A percentile compares a stretch with the other conserved stretches of the same genome.
phyloP scores from a whole-genome alignment of 2,113 vertebrate species.

The Coracopsis vasa region DNA sequence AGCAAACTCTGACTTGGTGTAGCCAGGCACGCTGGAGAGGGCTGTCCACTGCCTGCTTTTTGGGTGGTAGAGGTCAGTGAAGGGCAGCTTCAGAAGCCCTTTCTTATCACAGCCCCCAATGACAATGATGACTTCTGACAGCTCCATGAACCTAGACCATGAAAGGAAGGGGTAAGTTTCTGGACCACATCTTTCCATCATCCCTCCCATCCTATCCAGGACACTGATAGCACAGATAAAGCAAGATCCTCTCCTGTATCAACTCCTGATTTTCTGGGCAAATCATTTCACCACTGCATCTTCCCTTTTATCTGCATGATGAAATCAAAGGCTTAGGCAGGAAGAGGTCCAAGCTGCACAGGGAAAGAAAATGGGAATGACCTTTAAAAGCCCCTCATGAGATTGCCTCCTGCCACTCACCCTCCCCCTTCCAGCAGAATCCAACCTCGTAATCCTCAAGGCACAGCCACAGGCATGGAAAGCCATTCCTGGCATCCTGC shows the following conservation, averaged over 20 bases:
- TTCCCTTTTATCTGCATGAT: not conserved
- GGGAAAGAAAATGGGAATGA: not conserved
- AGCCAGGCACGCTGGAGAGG: conserved; percentile 77
- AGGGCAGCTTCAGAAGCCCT: conserved; percentile 75
- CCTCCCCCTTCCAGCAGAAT: not conserved
- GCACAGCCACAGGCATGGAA: not conserved
- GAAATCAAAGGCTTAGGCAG: not conserved
- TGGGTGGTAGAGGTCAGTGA: conserved; percentile 72
- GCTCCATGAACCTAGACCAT: conserved; percentile 72
- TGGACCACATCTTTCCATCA: not conserved
- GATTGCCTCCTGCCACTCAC: not conserved
- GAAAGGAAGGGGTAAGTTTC: not conserved
- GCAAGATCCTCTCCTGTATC: not conserved
- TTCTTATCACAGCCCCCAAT: conserved; percentile 80
- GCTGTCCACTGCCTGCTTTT: conserved; percentile 72
- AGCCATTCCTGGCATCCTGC: not conserved
- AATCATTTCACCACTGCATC: not conserved
- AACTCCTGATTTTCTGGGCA: not conserved
- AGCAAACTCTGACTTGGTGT: conserved; percentile 80
- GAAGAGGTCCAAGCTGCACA: not conserved
- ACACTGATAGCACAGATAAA: not conserved
- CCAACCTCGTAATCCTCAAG: not conserved
- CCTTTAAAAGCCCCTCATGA: not conserved
- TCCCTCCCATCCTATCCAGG: not conserved
- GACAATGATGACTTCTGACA: conserved; percentile 78